Base-by-base conservation (phyloP, 2,113 vertebrate genomes). In the Sturnus vulgaris region DNA sequence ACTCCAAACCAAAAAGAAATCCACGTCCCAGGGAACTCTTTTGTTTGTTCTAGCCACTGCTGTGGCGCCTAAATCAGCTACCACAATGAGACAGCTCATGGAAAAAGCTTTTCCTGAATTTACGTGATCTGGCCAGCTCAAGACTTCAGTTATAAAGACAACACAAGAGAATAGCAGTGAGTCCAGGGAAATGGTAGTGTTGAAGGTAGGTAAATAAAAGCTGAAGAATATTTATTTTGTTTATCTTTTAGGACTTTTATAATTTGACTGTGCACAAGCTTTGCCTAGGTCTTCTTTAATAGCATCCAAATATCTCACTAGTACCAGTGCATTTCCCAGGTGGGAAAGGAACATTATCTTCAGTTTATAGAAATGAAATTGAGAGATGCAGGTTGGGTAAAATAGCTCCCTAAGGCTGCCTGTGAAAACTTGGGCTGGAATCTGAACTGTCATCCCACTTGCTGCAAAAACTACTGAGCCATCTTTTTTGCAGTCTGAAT, bases 11-110 rank as follows among this genome's bases (percentile, higher is more conserved):
- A 17, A 24, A 53, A 61, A 69, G 28, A 81, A 49, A 84, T 37
- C 9, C 13, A 13, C 1, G 1, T 40, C 17, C 68, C 47, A 37
- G n/a, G 44, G 46, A 52, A 15, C 14, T 39, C 0, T 1, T 37
- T 42, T 56, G 23, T 49, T 66, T 71, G 13, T 66, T 27, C 10
- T 30, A 31, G 31, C 15, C 35, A 28, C 23, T 0, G 1, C 35
- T 27, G 33, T 31, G 24, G 18, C 80, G 44, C 39, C 33, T 60
- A 46, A 85, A 71, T 3, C 50, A 71, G n/a, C 37, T 5, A 2
- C 35, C 6, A 2, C 20, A 68, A 9, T 28, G 42, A 79, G 50
- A 31, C 64, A 77, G 73, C 11, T 40, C 6, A 3, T 19, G 17
- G 81, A 69, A 53, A 39, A 88, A 77, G 2, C 31, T 81, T 86